Base-by-base conservation (phyloP, 2,113 vertebrate genomes). In the Alectura lathami region DNA sequence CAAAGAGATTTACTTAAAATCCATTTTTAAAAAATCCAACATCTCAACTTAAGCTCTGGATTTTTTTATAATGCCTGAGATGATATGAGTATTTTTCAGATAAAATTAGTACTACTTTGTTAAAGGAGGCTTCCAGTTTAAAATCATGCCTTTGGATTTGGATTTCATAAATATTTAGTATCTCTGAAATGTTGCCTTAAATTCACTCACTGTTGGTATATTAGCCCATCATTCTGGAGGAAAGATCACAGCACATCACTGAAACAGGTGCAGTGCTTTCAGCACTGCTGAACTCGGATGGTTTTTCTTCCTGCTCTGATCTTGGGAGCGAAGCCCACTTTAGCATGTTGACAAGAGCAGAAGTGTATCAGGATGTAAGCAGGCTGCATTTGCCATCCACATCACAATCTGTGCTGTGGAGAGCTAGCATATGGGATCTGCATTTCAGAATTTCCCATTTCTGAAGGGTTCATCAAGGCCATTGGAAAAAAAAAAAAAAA, bases 371-470 rank as follows among this genome's bases (percentile, higher is more conserved):
- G 89, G 81, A 94, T 53, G 68, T 45, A 67, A 79, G 66, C 43
- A 78, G 80, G 62, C 76, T 96, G 82, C 47, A 70, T 79, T 94
- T 80, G 83, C 68, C 74, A 86, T 66, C 50, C 84, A 68, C 68
- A 94, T 53, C 38, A 10, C 91, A 94, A 88, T 83, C 86, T 36
- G 89, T 45, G n/a, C 83, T 79, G 72, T 66, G 69, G 91, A 97
- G 91, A 43, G 40, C 60, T 83, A 94, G 30, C 86, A 93, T 60
- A 95, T 88, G 86, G 88, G 94, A 96, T 87, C 53, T 82, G 91
- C 83, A 80, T 96, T 76, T 92, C 81, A 96, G 88, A 94, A 95
- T 81, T 92, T 96, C 82, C 78, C 91, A 86, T 91, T 97, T 95
- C 83, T 75, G 81, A 57, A 94, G 40, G 32, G 91, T 88, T 84